These are phyloP conservation scores for Caenorhabditis inopinata DNA, from an alignment of 1,140 invertebrate genomes.

Conservation along the genomic window DNA sequence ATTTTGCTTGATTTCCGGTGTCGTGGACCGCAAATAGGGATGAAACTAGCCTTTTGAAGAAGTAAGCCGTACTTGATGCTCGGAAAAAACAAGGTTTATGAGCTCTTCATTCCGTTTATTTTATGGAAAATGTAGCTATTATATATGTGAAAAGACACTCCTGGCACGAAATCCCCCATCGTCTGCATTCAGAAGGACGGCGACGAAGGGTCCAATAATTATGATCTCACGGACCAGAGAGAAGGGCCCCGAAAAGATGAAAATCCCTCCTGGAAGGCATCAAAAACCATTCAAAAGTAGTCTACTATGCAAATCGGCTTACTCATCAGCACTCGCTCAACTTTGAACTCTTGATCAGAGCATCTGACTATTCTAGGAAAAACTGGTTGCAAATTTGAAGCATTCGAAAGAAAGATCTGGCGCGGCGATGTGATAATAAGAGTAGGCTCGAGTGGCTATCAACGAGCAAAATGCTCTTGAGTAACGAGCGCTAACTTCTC, in stretches of 20 bases:
- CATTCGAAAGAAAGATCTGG: neutral
- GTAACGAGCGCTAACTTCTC: neutral
- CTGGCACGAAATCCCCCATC: neutral
- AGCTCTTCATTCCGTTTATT: neutral
- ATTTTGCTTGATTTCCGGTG: neutral
- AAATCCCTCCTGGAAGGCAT: constrained; percentile 22
- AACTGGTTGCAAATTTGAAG: neutral
- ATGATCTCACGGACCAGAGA: neutral
- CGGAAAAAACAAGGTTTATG: neutral
- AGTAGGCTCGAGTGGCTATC: constrained; percentile 8
- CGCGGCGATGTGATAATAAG: constrained; percentile 1
- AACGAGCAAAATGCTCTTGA: constrained; percentile 3
- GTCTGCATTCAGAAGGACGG: neutral
- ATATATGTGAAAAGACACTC: constrained; percentile 2
- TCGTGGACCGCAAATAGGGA: neutral
- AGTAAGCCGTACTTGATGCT: neutral
- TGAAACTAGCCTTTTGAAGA: neutral
- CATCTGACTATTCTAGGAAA: neutral
- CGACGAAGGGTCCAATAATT: constrained; percentile 11
- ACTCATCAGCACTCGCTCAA: constrained; percentile 20
- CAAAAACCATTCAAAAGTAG: neutral
- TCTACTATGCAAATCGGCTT: constrained; percentile 32
- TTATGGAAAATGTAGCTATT: no score
- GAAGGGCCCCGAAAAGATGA: constrained; percentile 9
- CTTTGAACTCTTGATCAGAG: constrained; percentile 17